Conservation (phyloP, 2,113 vertebrate genomes). For the Puffinus mauretanicus region DNA sequence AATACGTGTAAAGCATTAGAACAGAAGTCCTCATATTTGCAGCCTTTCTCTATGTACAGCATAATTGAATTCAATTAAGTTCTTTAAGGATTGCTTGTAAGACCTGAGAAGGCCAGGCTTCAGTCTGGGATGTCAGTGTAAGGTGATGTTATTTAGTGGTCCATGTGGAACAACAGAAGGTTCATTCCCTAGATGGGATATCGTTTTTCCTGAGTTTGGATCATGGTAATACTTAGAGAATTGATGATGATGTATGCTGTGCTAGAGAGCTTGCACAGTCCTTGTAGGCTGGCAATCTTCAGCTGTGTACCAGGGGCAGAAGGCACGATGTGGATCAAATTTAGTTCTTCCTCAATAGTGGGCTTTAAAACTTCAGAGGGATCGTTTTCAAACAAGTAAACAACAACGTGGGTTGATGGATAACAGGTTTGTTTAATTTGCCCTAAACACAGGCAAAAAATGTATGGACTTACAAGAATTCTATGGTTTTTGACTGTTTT, state of each 20-base stretch:
- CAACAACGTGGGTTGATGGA: neutral
- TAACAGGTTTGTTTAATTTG: neutral
- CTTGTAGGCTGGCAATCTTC: neutral
- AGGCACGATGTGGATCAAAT: neutral
- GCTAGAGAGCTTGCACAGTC: neutral
- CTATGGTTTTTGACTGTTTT: neutral
- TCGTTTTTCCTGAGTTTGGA: neutral
- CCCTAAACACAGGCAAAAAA: neutral
- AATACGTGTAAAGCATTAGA: neutral
- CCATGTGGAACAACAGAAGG: neutral
- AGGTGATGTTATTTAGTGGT: neutral
- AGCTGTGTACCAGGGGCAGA: neutral
- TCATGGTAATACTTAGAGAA: neutral
- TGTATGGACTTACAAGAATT: neutral
- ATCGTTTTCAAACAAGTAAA: neutral
- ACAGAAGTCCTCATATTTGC: neutral
- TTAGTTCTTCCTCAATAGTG: neutral
- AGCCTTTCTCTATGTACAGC: neutral
- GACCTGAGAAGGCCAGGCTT: neutral
- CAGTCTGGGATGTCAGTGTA: accelerated
- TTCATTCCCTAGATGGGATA: neutral
- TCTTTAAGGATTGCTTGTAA: neutral
- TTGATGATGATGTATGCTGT: neutral
- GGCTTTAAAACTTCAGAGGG: neutral
- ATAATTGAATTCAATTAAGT: neutral